Evolutionary conservation across 1,140 invertebrate genomes (phyloP), one percentile per base, ranked within the genome.

Genomic region (Achatina immaculata): DNA sequence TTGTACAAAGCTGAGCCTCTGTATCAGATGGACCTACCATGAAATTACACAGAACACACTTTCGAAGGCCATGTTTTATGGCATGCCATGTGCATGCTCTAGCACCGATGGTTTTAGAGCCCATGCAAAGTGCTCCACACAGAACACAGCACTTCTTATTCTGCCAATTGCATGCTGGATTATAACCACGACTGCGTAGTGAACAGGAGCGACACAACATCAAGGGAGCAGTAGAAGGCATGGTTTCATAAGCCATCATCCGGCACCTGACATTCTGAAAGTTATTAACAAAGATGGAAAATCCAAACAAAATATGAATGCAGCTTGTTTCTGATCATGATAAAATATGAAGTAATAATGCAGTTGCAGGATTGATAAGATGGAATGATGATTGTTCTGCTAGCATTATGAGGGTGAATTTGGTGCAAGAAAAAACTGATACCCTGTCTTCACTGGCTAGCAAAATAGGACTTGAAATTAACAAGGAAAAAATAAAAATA

Each of bases 111-210:
- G 51, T 40, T 51, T 34, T 38, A 24, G 74, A 34, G 31, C 48
- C 51, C 24, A 55, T 21, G 19, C 48, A 58, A 2, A 40, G 48
- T 40, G 48, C 42, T 6, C 74, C 74, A 62, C 74, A 76, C 34
- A 76, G n/a, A 24, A 62, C 74, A 76, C 74, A 76, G 40, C 74
- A 76, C 38, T 21, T 7, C 34, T 76, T 76, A 34, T 76, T 76
- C 31, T 62, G 48, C 74, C 74, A 76, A 31, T 4, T 65, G 40
- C 74, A 76, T 42, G 48, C 74, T 76, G 74, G 74, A 24, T 76
- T 76, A 28, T 21, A 76, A 24, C 74, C 58, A 11, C 74, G 3
- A 34, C 1, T 11, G 11, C n/a, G 7, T 31, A 40, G 3, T 9
- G 51, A 19, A n/a, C 74, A 76, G 28, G 21, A n/a, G 16, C 62